Conservation (phyloP, 2,888 invertebrate genomes). For the Pyrocoelia pectoralis region DNA sequence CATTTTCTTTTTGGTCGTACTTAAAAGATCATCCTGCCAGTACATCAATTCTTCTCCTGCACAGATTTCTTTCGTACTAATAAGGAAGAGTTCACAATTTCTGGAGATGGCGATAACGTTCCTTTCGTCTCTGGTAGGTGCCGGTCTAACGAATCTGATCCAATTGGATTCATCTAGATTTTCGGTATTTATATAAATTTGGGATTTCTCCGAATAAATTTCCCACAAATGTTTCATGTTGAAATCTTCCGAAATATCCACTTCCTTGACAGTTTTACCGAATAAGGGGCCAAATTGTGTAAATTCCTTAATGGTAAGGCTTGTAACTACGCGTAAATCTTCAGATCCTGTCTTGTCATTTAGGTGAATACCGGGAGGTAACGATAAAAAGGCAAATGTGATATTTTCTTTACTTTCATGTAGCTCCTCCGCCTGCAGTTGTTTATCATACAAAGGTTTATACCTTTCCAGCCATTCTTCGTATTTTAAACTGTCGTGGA, state of each 20-base stretch:
- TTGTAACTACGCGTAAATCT: conserved; percentile 65
- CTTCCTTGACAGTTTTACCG: conserved; percentile 68
- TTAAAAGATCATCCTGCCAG: conserved; percentile 72
- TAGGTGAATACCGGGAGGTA: conserved; percentile 68
- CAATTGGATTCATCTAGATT: conserved; percentile 72
- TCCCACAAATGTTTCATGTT: conserved; percentile 76
- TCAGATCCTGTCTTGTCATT: conserved; percentile 56
- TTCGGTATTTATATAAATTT: conserved; percentile 63
- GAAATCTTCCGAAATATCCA: conserved; percentile 74
- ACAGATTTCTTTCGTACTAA: conserved; percentile 66
- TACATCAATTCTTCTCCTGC: conserved; percentile 72
- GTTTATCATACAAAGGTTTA: conserved; percentile 53
- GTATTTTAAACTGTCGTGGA: conserved; percentile 63
- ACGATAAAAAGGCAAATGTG: conserved; percentile 66
- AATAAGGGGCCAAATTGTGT: conserved; percentile 73
- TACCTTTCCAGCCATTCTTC: conserved; percentile 63
- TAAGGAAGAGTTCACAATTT: conserved; percentile 67
- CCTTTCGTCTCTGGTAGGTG: conserved; percentile 67
- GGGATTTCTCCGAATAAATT: conserved; percentile 53
- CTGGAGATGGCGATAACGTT: conserved; percentile 68
- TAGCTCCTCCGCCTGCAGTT: conserved; percentile 61
- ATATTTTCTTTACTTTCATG: conserved; percentile 50
- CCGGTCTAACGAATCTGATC: conserved; percentile 72
- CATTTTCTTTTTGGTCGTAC: conserved; percentile 72
- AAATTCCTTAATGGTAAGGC: conserved; percentile 64